Evolutionary conservation across 2,113 vertebrate genomes (phyloP), one percentile per base, ranked within the genome.

Genomic region (Brachyhypopomus occidentalis): DNA sequence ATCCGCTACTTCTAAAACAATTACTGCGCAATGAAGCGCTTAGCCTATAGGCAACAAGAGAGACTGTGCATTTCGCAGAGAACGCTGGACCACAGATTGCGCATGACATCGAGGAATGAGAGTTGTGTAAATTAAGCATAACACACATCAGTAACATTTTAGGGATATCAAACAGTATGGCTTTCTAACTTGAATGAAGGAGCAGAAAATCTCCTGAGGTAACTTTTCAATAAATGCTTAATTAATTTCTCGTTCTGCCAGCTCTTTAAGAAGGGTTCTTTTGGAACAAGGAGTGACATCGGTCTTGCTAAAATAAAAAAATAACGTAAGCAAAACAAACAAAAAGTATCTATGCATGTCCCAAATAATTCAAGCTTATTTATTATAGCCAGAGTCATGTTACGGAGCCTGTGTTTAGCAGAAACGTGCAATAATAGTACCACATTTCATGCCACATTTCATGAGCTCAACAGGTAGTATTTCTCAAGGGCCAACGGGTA

Each of bases 211-310:
- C 20, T 30, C 34, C 22, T 59, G 36, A 69, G 62, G 72, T 0
- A n/a, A n/a, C 63, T 25, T 22, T 56, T 56, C 23, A 45, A 81
- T 17, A 25, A 27, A 19, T 17, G 45, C 63, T 69, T 58, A 52
- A 48, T 75, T 60, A 60, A 78, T 72, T 78, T 72, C 77, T 64
- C 60, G 72, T 56, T 78, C 56, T 41, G 59, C 66, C 71, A 45
- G 55, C 72, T 69, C 77, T 78, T 67, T 78, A 75, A 83, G 38
- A 75, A 58, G 72, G 81, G 64, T 77, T 74, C 77, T 75, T 83
- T 76, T 73, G 66, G 70, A 34, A 78, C 69, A 83, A 45, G 64
- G 62, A 83, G 38, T 73, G 27, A 78, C 69, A 75, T 73, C 78
- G 69, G 81, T 36, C 60, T 71, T 78, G 81, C 81, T 69, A 83